These are phyloP conservation scores for Listronotus oregonensis DNA, from an alignment of 1,140 invertebrate genomes.

Conservation along the genomic window DNA sequence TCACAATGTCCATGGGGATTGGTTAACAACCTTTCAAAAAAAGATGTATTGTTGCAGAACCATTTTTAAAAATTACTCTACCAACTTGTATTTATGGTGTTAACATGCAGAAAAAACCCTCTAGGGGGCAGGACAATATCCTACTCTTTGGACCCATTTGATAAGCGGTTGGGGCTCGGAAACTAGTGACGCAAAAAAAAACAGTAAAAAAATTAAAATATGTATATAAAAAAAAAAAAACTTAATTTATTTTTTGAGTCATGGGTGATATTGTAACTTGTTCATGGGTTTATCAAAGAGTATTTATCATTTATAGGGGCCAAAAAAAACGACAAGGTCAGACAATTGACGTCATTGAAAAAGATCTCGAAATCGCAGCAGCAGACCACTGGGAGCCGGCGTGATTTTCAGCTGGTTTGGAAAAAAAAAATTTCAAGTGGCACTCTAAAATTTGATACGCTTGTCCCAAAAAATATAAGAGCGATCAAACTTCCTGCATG, in stretches of 20 bases:
- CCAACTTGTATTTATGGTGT: too few species aligned
- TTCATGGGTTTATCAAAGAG: background rate
- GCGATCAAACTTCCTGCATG: too few species aligned
- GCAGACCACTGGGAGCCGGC: conserved; percentile 22
- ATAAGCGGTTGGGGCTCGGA: conserved; percentile 9
- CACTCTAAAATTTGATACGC: too few species aligned
- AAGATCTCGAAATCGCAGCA: conserved; percentile 10
- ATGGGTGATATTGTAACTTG: too few species aligned
- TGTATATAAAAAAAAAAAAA: conserved; percentile 1
- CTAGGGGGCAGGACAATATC: conserved; percentile 2
- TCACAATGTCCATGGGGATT: too few species aligned
- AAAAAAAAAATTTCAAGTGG: conserved; percentile 11
- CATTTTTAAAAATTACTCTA: too few species aligned
- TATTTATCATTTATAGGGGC: conserved; percentile 16
- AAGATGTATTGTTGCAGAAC: too few species aligned
- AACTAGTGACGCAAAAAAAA: conserved; percentile 19
- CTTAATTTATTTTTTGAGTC: background rate
- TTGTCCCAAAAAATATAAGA: too few species aligned
- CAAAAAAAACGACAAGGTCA: conserved; percentile 28
- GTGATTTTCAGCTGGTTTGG: conserved; percentile 23
- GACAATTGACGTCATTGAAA: conserved; percentile 25
- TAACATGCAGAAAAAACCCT: too few species aligned
- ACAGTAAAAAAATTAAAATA: background rate
- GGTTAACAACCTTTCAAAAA: too few species aligned
- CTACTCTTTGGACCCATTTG: conserved; percentile 14